Base-by-base conservation (phyloP, 2,113 vertebrate species). In the Bubalus kerabau region DNA sequence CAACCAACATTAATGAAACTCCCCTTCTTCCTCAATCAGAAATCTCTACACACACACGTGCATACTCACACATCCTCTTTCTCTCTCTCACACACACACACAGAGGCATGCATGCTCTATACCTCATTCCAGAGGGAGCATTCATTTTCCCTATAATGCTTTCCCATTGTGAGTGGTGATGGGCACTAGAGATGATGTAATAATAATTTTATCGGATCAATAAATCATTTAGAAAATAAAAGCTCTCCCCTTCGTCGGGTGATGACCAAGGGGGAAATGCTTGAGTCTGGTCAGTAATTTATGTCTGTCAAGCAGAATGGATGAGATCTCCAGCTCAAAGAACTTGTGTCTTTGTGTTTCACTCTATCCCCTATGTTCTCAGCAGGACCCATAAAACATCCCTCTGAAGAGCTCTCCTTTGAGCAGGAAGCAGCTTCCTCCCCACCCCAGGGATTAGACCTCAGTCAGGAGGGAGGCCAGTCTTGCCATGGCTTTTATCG, bases 181-280 rank as follows among this genome's bases (percentile, higher is more conserved):
- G 56, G 97, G 98, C 97, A 94, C 71, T 17, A 97, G 93, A 97
- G 91, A 90, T 98, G 97, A 98, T 89, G 96, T 95, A 98, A 98
- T 98, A 97, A 98, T 98, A 74, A 96, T 98, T 98, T 99, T 98
- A 99, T 98, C 96, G 67, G 95, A 97, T 98, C 98, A 98, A 98
- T 98, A 97, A 95, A 97, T 99, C 99, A 99, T 98, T 98, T 98
- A 97, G 98, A 97, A 98, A 98, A 96, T 96, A 98, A 98, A 98
- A 98, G 94, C 98, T 95, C 86, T 97, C 90, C 95, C 92, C 94
- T 97, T 86, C 87, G 87, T 82, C 86, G 30, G 95, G 84, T 85
- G 98, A 96, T 97, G 98, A 98, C 97, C 98, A 97, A 90, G 88
- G 95, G 96, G 95, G 97, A 98, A 97, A 97, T 54, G 94, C 40